A percentile compares a stretch with the other conserved stretches of the same genome.
Conservation (phyloP, 2,888 invertebrate species). For the Himalopsyche japonica region DNA sequence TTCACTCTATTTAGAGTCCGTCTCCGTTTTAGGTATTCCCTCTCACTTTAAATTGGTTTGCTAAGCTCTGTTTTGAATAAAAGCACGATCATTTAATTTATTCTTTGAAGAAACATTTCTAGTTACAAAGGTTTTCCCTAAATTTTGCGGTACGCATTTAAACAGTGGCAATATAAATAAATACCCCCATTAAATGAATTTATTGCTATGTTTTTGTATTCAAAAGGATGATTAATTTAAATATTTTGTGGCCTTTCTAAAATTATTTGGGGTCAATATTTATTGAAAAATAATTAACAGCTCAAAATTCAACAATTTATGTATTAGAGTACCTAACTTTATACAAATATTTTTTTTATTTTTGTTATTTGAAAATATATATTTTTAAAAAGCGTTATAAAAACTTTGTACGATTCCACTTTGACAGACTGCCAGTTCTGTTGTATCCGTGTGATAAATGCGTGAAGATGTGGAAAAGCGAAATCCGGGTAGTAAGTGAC, state of each 20-base stretch:
- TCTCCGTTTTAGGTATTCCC: neutral
- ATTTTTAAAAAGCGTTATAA: too few relatives aligned
- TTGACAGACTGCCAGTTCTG: too few relatives aligned
- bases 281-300: too few relatives aligned
- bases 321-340: too few relatives aligned
- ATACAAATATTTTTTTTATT: too few relatives aligned
- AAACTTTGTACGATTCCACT: too few relatives aligned
- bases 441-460: too few relatives aligned
- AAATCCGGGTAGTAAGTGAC: too few relatives aligned
- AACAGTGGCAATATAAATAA: neutral
- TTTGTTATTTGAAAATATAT: too few relatives aligned
- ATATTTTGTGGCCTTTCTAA: neutral
- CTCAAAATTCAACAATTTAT: too few relatives aligned
- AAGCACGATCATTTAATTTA: neutral
- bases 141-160: neutral
- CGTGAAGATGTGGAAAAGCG: too few relatives aligned
- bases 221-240: neutral
- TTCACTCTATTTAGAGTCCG: neutral
- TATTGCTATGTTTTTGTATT: neutral
- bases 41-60: slow-evolving; percentile 7
- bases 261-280: too few relatives aligned
- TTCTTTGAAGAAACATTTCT: neutral
- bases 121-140: neutral
- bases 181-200: neutral
- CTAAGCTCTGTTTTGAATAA: slow-evolving; percentile 14